Evolutionary conservation across 2,113 vertebrate genomes (phyloP).

Genomic region (Desmodus rotundus): DNA sequence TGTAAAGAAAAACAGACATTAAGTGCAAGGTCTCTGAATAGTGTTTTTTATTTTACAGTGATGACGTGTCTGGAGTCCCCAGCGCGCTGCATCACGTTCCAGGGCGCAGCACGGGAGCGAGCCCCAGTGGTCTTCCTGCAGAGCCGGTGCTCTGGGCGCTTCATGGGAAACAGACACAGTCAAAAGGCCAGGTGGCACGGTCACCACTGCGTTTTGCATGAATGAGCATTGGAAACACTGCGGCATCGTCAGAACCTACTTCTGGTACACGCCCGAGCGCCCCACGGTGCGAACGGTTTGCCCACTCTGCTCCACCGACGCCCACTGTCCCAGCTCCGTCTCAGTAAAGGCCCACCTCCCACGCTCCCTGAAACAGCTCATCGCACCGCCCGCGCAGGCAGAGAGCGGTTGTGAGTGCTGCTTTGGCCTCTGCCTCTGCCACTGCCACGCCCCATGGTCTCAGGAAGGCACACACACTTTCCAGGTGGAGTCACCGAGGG

Average conservation of each 20-base stretch:
- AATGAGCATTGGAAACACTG: background rate
- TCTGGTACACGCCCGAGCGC: background rate
- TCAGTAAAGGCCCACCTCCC: background rate
- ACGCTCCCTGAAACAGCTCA: background rate
- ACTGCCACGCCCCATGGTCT: background rate
- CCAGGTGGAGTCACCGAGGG: background rate
- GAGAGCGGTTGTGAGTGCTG: no score
- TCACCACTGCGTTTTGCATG: background rate
- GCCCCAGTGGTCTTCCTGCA: background rate
- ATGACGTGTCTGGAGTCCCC: conserved; percentile 44
- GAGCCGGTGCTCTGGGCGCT: background rate
- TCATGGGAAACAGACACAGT: background rate
- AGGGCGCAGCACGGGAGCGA: background rate
- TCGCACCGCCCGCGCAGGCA: accelerated
- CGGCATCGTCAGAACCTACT: background rate
- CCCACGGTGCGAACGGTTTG: no score
- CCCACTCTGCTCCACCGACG: background rate
- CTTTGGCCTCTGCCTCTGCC: background rate
- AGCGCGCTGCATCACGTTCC: conserved; percentile 5
- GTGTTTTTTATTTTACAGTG: conserved; percentile 51
- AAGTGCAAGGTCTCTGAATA: conserved; percentile 56
- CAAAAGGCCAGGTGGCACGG: background rate
- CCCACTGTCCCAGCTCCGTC: background rate
- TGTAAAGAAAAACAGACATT: conserved; percentile 71
- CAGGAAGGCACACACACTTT: background rate